A percentile compares a stretch with the other conserved stretches of the same genome.
Conservation (phyloP, 2,113 vertebrate genomes). For the Gopherus evgoodei region DNA sequence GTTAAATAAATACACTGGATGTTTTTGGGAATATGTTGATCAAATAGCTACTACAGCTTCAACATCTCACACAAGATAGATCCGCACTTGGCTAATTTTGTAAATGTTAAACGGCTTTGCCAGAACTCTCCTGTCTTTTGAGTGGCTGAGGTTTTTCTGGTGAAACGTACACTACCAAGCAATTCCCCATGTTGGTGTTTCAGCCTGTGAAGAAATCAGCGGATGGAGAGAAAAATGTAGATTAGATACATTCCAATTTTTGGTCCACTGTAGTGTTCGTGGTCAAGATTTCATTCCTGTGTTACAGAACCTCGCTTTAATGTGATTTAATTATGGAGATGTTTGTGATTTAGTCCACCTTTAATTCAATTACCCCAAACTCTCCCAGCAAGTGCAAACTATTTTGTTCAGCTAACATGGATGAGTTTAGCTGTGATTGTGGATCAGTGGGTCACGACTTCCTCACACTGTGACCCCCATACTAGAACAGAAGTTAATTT, state of each 20-base stretch:
- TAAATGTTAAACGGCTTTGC: constrained; percentile 31
- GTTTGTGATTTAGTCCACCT: constrained; percentile 62
- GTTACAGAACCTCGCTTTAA: constrained; percentile 32
- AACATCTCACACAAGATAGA: neutral
- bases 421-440: neutral
- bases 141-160: constrained; percentile 32
- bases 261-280: neutral
- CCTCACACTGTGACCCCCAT: neutral
- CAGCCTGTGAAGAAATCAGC: constrained; percentile 65
- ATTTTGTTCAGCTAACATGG: constrained; percentile 38
- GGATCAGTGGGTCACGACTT: neutral
- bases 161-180: constrained; percentile 55
- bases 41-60: constrained; percentile 2
- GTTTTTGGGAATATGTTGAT: constrained; percentile 18
- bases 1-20: constrained; percentile 17
- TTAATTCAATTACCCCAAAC: constrained; percentile 42
- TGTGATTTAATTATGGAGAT: constrained; percentile 66
- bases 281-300: constrained; percentile 39
- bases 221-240: constrained; percentile 53
- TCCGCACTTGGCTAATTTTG: constrained; percentile 40
- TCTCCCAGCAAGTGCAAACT: constrained; percentile 61
- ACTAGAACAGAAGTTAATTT: neutral
- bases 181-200: constrained; percentile 56
- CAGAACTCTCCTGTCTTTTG: constrained; percentile 39
- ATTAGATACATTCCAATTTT: constrained; percentile 40